Conservation (phyloP, 2,113 vertebrate species). For the Engraulis encrasicolus region DNA sequence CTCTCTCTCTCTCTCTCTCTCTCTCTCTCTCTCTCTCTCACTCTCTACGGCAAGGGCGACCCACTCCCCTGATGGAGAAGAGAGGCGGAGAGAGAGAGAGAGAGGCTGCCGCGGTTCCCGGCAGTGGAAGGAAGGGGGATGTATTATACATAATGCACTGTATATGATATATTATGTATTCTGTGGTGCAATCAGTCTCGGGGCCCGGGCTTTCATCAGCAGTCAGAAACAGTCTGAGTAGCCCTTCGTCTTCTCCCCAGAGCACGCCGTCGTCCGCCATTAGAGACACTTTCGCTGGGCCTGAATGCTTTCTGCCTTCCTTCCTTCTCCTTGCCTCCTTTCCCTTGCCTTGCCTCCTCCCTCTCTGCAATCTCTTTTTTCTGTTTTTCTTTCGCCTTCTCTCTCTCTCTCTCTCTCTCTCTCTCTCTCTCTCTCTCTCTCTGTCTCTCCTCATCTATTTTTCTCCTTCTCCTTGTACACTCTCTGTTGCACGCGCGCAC, state of each 20-base stretch:
- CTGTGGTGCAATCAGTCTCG: constrained; percentile 32
- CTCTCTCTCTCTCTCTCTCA: too few relatives aligned
- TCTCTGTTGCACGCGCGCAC: not conserved
- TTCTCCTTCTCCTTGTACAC: not conserved
- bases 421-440: not conserved
- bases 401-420: not conserved
- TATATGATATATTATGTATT: constrained; percentile 23
- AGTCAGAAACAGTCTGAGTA: constrained; percentile 39
- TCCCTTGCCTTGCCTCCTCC: not conserved
- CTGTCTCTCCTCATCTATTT: not conserved
- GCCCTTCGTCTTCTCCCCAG: constrained; percentile 27
- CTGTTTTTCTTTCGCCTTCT: too few relatives aligned
- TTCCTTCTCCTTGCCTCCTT: not conserved
- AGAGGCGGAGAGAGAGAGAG: not conserved
- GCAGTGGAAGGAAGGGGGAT: not conserved
- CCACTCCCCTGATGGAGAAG: too few relatives aligned
- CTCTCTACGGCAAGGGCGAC: too few relatives aligned
- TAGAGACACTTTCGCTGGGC: constrained; percentile 27
- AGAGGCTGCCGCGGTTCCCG: not conserved
- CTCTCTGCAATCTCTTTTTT: not conserved
- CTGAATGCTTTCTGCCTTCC: constrained; percentile 8
- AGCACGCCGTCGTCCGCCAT: constrained; percentile 19
- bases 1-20: too few relatives aligned
- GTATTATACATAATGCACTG: constrained; percentile 22
- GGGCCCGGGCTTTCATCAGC: constrained; percentile 29